Evolutionary conservation across 2,797 vertebrate genomes (phyloP).

Genomic region (Miichthys miiuy): DNA sequence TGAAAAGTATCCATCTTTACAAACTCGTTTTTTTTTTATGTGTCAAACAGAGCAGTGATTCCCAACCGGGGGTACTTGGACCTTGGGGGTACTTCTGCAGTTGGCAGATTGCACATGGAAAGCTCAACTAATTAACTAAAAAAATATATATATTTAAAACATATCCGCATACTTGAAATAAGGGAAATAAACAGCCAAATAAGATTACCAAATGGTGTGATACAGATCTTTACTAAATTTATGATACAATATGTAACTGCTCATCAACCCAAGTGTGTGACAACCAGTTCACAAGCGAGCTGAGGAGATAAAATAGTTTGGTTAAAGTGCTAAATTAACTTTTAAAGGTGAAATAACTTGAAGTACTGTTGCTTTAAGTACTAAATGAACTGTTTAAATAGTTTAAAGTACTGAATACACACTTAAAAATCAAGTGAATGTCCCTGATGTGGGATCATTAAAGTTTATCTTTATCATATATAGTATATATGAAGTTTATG

Average conservation of each 20-base stretch:
- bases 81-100: no score
- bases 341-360: background rate
- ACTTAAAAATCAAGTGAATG: no score
- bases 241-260: background rate
- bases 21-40: background rate
- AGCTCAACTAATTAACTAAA: background rate
- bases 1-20: constrained; percentile 36
- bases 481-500: no score
- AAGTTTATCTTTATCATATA: no score
- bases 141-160: background rate
- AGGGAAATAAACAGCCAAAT: background rate
- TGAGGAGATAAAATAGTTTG: background rate
- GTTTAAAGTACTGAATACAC: background rate
- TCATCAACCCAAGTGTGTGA: background rate
- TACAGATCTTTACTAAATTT: background rate
- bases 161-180: background rate
- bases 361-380: background rate
- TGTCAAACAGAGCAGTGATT: background rate
- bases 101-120: background rate
- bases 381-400: background rate
- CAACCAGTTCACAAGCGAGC: no score
- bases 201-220: background rate
- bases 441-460: no score
- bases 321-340: background rate
- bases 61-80: background rate